A percentile compares a stretch with the other conserved stretches of the same genome.
Conservation (phyloP, 2,113 vertebrate species). For the Centrocercus urophasianus region DNA sequence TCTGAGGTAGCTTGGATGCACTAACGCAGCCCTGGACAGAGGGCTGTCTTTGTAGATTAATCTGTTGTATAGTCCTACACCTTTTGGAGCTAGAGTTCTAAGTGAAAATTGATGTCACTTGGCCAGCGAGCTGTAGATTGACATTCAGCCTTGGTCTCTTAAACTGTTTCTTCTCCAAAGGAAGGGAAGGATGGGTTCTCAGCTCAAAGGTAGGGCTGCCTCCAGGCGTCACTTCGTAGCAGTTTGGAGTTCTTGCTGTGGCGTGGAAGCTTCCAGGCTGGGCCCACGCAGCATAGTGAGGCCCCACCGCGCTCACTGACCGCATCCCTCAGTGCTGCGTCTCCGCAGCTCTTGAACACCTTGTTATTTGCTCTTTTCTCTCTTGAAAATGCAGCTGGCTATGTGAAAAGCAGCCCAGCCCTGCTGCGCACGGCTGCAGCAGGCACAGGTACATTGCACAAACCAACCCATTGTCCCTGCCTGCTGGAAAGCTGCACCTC, state of each 20-base stretch:
- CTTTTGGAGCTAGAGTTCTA: background rate
- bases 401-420: background rate
- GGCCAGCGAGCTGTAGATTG: background rate
- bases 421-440: background rate
- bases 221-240: background rate
- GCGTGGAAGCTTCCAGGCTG: background rate
- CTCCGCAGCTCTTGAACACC: background rate
- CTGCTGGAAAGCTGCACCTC: background rate
- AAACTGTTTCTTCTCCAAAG: background rate
- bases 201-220: background rate
- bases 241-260: accelerated
- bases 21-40: background rate
- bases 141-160: background rate
- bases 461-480: background rate
- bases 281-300: background rate
- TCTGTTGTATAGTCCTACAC: background rate
- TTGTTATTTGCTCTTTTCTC: background rate
- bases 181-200: background rate
- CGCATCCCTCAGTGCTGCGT: background rate
- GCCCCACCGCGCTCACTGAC: background rate
- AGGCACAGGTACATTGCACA: background rate
- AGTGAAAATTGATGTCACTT: background rate
- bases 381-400: background rate
- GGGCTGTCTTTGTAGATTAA: background rate
- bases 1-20: background rate